A percentile compares a stretch with the other conserved stretches of the same genome.
phyloP scores from a whole-genome alignment of 2,113 vertebrate genomes.

The Sinocyclocheilus anophthalmus region DNA sequence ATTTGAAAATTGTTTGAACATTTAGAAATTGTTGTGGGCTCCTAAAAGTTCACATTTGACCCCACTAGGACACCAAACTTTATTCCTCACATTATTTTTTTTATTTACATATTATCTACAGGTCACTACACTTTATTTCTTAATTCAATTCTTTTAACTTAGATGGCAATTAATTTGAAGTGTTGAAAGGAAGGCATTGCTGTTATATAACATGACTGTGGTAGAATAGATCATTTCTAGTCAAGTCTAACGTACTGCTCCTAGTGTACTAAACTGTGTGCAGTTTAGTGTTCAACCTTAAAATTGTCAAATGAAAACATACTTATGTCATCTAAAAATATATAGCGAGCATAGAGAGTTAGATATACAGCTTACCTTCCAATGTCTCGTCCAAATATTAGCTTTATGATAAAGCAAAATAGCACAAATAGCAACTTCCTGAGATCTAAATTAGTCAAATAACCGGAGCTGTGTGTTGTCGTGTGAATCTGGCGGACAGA shows the following conservation, averaged over 20 bases:
- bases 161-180: not conserved
- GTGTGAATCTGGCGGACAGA: not conserved
- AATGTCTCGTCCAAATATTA: conserved; percentile 15
- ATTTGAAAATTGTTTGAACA: no score
- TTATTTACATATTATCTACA: not conserved
- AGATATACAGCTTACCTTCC: not conserved
- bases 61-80: not conserved
- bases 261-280: not conserved
- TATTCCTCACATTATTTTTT: not conserved
- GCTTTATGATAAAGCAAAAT: not conserved
- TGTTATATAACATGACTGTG: not conserved
- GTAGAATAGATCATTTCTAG: not conserved
- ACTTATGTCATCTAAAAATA: not conserved
- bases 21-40: not conserved
- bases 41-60: not conserved
- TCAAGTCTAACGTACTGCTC: not conserved
- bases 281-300: not conserved
- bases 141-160: not conserved
- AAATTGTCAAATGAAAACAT: not conserved
- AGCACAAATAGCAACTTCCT: not conserved
- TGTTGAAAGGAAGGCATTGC: not conserved
- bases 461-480: not conserved
- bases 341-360: not conserved
- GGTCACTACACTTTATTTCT: not conserved
- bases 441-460: not conserved